These are phyloP conservation scores for Macquaria ambigua DNA, from an alignment of 2,113 vertebrate genomes.

Conservation along the genomic window DNA sequence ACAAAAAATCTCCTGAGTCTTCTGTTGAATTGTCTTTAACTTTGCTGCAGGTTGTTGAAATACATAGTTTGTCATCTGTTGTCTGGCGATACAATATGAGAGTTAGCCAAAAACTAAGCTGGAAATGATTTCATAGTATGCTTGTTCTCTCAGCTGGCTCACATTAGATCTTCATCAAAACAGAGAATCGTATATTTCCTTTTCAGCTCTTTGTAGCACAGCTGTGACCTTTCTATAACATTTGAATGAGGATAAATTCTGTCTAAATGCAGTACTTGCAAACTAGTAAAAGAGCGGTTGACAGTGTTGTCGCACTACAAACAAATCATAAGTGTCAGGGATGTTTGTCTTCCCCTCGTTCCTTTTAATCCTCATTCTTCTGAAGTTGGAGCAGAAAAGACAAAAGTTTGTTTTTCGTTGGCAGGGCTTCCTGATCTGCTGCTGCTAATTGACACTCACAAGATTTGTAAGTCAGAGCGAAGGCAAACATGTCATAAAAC, in stretches of 20 bases:
- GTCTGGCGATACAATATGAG: neutral
- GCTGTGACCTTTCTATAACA: slow-evolving; percentile 17
- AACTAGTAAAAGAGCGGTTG: slow-evolving; percentile 11
- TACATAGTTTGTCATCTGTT: neutral
- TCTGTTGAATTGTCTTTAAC: slow-evolving; percentile 29
- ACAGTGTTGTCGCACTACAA: slow-evolving; percentile 50
- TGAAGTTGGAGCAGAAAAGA: slow-evolving; percentile 64
- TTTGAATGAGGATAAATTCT: slow-evolving; percentile 23
- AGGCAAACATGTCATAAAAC: slow-evolving; percentile 72
- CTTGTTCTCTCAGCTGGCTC: slow-evolving; percentile 3
- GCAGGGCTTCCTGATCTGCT: slow-evolving; percentile 68
- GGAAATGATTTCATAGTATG: neutral
- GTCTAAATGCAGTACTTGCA: slow-evolving; percentile 35
- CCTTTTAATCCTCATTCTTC: slow-evolving; percentile 69
- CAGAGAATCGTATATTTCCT: neutral
- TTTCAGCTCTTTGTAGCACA: neutral
- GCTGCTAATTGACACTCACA: slow-evolving; percentile 77
- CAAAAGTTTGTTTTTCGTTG: slow-evolving; percentile 74
- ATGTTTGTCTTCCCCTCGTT: slow-evolving; percentile 61
- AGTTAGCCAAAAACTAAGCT: neutral
- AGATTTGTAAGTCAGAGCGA: slow-evolving; percentile 67
- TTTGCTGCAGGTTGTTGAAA: slow-evolving; percentile 1
- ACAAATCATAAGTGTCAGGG: slow-evolving; percentile 70
- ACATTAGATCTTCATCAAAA: neutral
- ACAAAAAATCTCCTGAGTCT: neutral